phyloP scores from a whole-genome alignment of 2,797 vertebrate genomes.

The Lacerta bilineata region DNA sequence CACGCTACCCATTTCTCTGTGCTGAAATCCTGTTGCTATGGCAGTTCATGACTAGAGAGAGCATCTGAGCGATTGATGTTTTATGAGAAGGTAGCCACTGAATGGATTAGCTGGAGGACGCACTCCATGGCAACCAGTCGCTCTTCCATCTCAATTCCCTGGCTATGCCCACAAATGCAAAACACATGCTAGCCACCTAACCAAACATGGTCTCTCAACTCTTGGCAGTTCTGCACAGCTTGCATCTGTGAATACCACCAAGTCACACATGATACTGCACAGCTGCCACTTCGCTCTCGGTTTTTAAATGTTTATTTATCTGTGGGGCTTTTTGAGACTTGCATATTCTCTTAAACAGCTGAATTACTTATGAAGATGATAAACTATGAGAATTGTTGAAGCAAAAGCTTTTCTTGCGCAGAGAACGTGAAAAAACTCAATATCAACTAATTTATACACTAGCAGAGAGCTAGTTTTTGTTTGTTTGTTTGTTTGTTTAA shows the following conservation, averaged over 20 bases:
- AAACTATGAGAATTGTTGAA: conserved; percentile 46
- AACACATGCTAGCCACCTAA: background rate
- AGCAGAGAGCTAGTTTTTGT: background rate
- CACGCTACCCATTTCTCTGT: background rate
- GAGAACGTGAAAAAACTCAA: conserved; percentile 5
- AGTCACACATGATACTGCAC: conserved; percentile 24
- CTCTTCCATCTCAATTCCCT: conserved; percentile 11
- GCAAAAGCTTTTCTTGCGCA: conserved; percentile 26
- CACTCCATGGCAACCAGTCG: conserved; percentile 4
- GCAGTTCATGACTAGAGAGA: background rate
- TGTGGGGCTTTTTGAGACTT: conserved; percentile 43
- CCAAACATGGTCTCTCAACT: conserved; percentile 30
- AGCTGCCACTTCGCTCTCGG: conserved; percentile 55
- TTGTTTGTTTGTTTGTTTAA: background rate
- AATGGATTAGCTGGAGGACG: rapidly evolving
- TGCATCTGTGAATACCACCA: conserved; percentile 45
- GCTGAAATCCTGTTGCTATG: conserved; percentile 16
- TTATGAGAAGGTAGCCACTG: conserved; percentile 21
- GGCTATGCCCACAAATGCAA: background rate
- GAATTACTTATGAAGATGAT: conserved; percentile 57
- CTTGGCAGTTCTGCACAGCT: conserved; percentile 24
- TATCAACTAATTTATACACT: background rate
- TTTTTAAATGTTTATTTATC: conserved; percentile 53
- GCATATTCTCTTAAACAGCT: conserved; percentile 59
- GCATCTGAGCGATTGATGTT: background rate